These are phyloP conservation scores for Mythimna albipuncta DNA, from an alignment of 2,888 invertebrate species.

Conservation along the genomic window DNA sequence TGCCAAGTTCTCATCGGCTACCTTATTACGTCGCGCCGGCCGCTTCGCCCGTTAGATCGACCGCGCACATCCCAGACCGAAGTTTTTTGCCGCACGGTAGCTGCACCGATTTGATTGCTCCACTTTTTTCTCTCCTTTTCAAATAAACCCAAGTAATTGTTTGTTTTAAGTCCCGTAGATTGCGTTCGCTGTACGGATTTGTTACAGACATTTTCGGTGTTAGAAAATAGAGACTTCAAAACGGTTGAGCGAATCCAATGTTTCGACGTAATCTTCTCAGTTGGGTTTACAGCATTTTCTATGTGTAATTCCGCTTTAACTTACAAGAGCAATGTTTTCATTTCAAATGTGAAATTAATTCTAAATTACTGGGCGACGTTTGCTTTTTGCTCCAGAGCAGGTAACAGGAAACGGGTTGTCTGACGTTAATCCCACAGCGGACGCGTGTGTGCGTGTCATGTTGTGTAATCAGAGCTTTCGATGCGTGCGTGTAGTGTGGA, in stretches of 20 bases:
- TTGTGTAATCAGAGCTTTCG: slow-evolving; percentile 81
- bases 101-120: slow-evolving; percentile 89
- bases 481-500: slow-evolving; percentile 77
- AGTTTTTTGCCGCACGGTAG: slow-evolving; percentile 87
- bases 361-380: slow-evolving; percentile 83
- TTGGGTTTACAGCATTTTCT: slow-evolving; percentile 45
- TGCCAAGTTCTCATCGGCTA: slow-evolving; percentile 75
- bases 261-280: slow-evolving; percentile 65
- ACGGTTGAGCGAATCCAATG: slow-evolving; percentile 78
- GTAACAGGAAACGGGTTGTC: slow-evolving; percentile 90
- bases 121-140: slow-evolving; percentile 87
- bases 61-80: slow-evolving; percentile 77
- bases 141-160: slow-evolving; percentile 90
- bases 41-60: slow-evolving; percentile 77
- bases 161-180: slow-evolving; percentile 89
- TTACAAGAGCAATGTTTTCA: slow-evolving; percentile 69
- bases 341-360: slow-evolving; percentile 87
- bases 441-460: slow-evolving; percentile 76
- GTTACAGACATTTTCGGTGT: slow-evolving; percentile 85
- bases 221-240: slow-evolving; percentile 87
- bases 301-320: slow-evolving; percentile 61
- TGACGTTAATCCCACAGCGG: slow-evolving; percentile 84
- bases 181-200: slow-evolving; percentile 86
- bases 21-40: slow-evolving; percentile 79
- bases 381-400: slow-evolving; percentile 87